Evolutionary conservation across 1,140 invertebrate genomes (phyloP).

Genomic region (Zaprionus taronus): DNA sequence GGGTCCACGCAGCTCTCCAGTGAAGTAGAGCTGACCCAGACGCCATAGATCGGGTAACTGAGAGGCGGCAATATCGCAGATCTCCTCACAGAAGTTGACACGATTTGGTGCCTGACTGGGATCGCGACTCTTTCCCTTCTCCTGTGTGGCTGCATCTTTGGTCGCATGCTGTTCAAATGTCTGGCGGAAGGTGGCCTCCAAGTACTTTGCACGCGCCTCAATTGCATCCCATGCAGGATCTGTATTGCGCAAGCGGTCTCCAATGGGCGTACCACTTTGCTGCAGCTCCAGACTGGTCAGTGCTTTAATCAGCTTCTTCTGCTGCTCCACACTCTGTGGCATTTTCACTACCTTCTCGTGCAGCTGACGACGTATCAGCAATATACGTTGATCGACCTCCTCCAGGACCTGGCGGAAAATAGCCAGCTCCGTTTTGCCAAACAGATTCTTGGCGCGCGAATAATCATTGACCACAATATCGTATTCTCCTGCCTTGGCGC

Average conservation of each 20-base stretch:
- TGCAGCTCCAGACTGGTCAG: conserved; percentile 88
- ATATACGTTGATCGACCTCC: conserved; percentile 96
- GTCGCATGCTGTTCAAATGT: conserved; percentile 76
- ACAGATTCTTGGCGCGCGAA: conserved; percentile 96
- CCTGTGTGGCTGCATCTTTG: conserved; percentile 67
- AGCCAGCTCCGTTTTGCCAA: conserved; percentile 96
- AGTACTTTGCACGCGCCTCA: conserved; percentile 90
- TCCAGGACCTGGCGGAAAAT: conserved; percentile 93
- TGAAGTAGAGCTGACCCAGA: conserved; percentile 95
- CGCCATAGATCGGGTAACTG: conserved; percentile 92
- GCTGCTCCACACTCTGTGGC: conserved; percentile 95
- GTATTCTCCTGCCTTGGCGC: conserved; percentile 97
- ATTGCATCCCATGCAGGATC: conserved; percentile 98
- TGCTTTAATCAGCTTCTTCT: conserved; percentile 95
- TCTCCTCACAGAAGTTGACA: conserved; percentile 82
- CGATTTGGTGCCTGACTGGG: conserved; percentile 69
- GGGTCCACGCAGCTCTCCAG: conserved; percentile 90
- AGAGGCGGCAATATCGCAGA: conserved; percentile 81
- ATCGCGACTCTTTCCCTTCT: conserved; percentile 76
- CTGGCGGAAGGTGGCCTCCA: conserved; percentile 86
- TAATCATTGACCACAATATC: conserved; percentile 99
- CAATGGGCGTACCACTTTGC: conserved; percentile 73
- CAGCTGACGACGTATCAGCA: conserved; percentile 91
- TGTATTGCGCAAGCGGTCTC: conserved; percentile 67
- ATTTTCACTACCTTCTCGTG: conserved; percentile 93